Evolutionary conservation across 1,140 invertebrate species (phyloP), one percentile per base, ranked within the genome.

Genomic region (Aphelinus atriplicis): DNA sequence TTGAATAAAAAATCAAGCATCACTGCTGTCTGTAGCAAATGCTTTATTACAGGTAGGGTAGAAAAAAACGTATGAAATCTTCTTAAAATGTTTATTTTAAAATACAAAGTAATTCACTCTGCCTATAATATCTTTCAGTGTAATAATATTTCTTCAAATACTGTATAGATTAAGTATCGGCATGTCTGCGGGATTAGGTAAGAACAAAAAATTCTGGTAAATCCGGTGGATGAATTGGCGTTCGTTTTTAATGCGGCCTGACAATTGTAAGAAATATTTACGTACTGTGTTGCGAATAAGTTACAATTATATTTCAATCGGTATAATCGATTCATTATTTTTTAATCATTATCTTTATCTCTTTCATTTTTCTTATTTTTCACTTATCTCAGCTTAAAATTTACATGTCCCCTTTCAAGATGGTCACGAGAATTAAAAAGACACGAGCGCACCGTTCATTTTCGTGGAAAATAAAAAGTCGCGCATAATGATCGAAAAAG

Each of bases 301-400:
- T 76, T 76, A 76, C 63, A 72, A 26, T 67, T 68, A 72, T 72
- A 66, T 67, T 67, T 71, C 63, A 76, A 76, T 76, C 58, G 58
- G n/a, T 76, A 76, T 47, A 76, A 76, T 76, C 69, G 69, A 71
- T 26, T 26, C 26, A 26, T 26, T 26, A 26, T 26, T 26, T 26
- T 26, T 26, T 26, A 26, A 26, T 26, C 26, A 26, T 67, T 47
- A 69, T 51, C 51, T 64, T 75, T 7, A 43, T 76, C 67, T 55
- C 57, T 56, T 72, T 46, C 9, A 55, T 66, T 43, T 63, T 63
- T 5, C 26, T 5, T 26, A 26, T 26, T 53, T 80, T 81, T 84
- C 71, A 85, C 81, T 82, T 82, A 81, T 81, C 72, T 81, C 82
- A 84, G 81, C 80, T 80, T 83, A 84, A 80, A 84, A 85, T 87